phyloP scores from a whole-genome alignment of 2,888 invertebrate genomes.

The Boloria euphrosyne region DNA sequence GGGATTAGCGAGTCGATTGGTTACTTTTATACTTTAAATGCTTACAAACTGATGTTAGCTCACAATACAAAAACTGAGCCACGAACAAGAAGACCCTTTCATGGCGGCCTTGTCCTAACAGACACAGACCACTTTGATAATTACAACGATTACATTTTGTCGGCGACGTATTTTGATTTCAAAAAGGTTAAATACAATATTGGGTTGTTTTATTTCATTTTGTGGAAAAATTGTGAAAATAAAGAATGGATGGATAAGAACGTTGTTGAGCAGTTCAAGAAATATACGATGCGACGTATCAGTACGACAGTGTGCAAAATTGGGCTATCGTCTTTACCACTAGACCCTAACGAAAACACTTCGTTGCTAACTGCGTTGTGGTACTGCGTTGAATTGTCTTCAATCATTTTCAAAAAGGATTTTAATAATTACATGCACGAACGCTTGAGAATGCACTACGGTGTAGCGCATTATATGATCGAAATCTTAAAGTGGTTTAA shows the following conservation, averaged over 20 bases:
- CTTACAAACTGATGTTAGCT: constrained; percentile 51
- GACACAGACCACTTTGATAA: constrained; percentile 51
- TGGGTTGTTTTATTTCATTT: constrained; percentile 52
- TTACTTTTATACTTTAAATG: constrained; percentile 55
- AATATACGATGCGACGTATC: constrained; percentile 51
- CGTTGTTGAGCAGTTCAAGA: constrained; percentile 51
- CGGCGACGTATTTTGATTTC: constrained; percentile 53
- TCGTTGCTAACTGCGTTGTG: constrained; percentile 51
- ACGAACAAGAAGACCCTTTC: constrained; percentile 50
- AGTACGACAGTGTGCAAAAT: constrained; percentile 48
- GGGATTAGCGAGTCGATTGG: constrained; percentile 53
- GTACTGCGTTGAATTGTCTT: constrained; percentile 54
- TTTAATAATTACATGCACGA: constrained; percentile 45
- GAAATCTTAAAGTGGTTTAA: constrained; percentile 50
- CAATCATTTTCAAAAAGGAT: constrained; percentile 51
- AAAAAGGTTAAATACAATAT: constrained; percentile 53
- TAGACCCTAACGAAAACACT: constrained; percentile 48
- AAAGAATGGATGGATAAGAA: constrained; percentile 59
- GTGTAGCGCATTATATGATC: constrained; percentile 48
- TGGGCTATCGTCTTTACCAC: constrained; percentile 51
- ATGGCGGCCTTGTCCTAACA: constrained; percentile 53
- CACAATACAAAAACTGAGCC: constrained; percentile 49
- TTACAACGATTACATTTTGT: constrained; percentile 57
- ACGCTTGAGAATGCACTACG: constrained; percentile 47
- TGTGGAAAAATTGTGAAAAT: constrained; percentile 55